Conservation (phyloP, 2,113 vertebrate species). For the Cavia aperea region DNA sequence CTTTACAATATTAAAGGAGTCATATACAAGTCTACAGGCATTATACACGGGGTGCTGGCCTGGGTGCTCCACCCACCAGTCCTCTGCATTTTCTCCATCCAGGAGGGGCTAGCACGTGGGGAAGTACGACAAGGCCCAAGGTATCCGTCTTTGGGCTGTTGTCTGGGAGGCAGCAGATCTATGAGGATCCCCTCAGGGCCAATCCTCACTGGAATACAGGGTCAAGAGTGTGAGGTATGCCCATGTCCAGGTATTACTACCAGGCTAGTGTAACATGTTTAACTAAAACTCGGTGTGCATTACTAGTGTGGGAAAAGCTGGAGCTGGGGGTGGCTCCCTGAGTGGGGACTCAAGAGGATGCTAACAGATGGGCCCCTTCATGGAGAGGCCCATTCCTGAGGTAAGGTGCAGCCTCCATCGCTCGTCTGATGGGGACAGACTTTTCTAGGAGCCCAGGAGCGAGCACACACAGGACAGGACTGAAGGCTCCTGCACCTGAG, state of each 20-base stretch:
- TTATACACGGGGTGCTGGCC: conserved; percentile 74
- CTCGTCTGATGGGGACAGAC: conserved; percentile 16
- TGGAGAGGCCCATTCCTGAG: conserved; percentile 71
- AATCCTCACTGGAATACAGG: conserved; percentile 22
- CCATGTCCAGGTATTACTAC: conserved; percentile 47
- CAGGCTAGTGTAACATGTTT: conserved; percentile 42
- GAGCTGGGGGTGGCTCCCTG: conserved; percentile 63
- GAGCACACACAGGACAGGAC: neutral
- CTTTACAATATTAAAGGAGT: conserved; percentile 84
- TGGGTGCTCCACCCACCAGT: conserved; percentile 40
- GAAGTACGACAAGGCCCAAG: neutral
- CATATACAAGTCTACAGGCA: conserved; percentile 85
- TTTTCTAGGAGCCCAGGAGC: conserved; percentile 32
- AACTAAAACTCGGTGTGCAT: conserved; percentile 71
- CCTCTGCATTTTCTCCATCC: neutral
- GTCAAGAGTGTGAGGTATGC: conserved; percentile 26
- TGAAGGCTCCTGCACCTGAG: conserved; percentile 29
- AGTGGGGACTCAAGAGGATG: conserved; percentile 67
- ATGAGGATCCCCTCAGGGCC: neutral
- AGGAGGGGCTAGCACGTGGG: neutral
- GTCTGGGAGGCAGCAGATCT: conserved; percentile 7
- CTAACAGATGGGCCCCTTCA: conserved; percentile 65
- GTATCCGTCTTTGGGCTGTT: conserved; percentile 20
- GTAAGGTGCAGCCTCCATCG: conserved; percentile 44
- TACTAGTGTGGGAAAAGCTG: conserved; percentile 61